Percentiles rank a stretch among this genome's conserved stretches.
These are phyloP conservation scores for Chrysolina americana DNA, from an alignment of 2,888 invertebrate genomes.

Conservation along the genomic window DNA sequence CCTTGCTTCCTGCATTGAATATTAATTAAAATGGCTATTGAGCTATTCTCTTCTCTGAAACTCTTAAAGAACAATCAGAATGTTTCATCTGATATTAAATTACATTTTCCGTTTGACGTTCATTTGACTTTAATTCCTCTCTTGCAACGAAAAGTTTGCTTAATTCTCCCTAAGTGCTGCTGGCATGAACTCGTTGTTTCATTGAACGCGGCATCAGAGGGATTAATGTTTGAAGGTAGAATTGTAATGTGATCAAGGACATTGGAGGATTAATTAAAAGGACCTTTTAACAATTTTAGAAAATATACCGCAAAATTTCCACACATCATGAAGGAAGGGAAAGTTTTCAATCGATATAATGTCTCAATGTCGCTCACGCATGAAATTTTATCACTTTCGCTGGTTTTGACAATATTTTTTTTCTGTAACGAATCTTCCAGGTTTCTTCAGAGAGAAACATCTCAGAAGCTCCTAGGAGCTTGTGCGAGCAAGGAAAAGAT, in stretches of 20 bases:
- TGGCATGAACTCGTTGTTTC: slow-evolving; percentile 6
- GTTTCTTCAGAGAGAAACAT: too few relatives aligned
- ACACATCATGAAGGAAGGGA: too few relatives aligned
- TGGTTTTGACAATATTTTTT: too few relatives aligned
- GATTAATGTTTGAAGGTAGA: neutral
- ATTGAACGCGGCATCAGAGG: neutral
- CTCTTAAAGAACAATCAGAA: slow-evolving; percentile 50
- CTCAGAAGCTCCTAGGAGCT: too few relatives aligned
- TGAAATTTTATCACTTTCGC: too few relatives aligned
- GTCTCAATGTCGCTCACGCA: too few relatives aligned
- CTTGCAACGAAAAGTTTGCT: slow-evolving; percentile 1
- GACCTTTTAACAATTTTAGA: neutral
- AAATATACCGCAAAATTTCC: too few relatives aligned
- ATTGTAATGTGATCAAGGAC: neutral
- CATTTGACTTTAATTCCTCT: slow-evolving; percentile 21
- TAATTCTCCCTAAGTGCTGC: slow-evolving; percentile 9
- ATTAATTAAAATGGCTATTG: slow-evolving; percentile 60
- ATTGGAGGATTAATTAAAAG: neutral
- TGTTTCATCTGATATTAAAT: slow-evolving; percentile 51
- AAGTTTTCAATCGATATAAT: too few relatives aligned
- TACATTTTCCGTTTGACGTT: slow-evolving; percentile 38
- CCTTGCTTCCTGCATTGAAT: slow-evolving; percentile 57
- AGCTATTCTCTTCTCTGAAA: slow-evolving; percentile 45
- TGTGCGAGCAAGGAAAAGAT: too few relatives aligned
- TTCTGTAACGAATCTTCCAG: too few relatives aligned